phyloP scores from a whole-genome alignment of 2,888 invertebrate genomes.

The Eupelmus urozonus region DNA sequence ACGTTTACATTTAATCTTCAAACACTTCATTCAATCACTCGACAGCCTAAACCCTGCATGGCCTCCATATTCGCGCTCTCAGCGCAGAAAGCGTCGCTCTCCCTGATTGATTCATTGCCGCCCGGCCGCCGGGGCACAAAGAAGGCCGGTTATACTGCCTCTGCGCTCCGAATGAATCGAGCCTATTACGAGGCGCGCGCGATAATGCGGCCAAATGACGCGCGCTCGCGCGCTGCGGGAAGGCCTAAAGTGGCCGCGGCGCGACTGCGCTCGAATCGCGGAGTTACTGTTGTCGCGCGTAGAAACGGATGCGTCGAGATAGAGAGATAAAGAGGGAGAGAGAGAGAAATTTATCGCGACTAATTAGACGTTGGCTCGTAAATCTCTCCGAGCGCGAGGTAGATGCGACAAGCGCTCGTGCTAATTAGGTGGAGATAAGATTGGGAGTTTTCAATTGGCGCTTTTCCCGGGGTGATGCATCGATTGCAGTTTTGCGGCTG shows the following conservation, averaged over 20 bases:
- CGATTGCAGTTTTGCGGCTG: no score
- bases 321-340: background rate
- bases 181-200: slow-evolving; percentile 27
- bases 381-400: no score
- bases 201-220: slow-evolving; percentile 43
- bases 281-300: background rate
- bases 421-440: no score
- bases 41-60: no score
- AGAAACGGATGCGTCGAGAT: background rate
- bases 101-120: slow-evolving; percentile 27
- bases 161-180: slow-evolving; percentile 16
- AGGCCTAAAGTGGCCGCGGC: no score
- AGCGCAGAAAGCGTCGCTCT: no score
- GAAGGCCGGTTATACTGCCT: slow-evolving; percentile 22
- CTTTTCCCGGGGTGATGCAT: background rate
- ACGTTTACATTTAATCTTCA: no score
- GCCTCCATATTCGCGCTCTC: no score
- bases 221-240: background rate
- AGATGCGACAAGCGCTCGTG: no score
- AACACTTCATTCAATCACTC: no score
- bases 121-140: slow-evolving; percentile 1
- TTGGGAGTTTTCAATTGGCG: background rate
- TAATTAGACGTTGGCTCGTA: no score
- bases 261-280: background rate
- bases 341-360: slow-evolving; percentile 38